Conservation (phyloP, 2,113 vertebrate species). For the Chloebia gouldiae region DNA sequence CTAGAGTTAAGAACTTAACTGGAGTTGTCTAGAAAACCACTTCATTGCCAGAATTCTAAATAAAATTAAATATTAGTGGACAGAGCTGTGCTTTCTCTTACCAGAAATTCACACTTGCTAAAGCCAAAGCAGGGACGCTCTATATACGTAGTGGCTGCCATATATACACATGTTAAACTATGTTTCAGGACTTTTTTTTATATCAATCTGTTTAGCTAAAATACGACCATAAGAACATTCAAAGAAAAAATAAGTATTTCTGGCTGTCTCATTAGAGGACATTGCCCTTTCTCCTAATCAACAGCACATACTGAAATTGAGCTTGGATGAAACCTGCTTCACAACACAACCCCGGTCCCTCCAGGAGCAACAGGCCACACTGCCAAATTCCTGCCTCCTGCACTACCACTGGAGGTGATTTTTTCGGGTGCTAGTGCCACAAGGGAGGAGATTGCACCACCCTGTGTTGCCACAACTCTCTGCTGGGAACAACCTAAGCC, state of each 20-base stretch:
- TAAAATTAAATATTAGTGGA: not conserved
- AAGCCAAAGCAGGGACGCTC: not conserved
- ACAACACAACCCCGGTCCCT: accelerated
- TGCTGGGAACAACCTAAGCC: not conserved
- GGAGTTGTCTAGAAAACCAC: not conserved
- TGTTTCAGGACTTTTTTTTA: not conserved
- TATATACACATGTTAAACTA: not conserved
- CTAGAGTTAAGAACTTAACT: not conserved
- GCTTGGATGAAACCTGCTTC: not conserved
- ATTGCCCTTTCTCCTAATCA: not conserved
- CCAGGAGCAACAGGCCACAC: not conserved
- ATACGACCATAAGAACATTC: not conserved
- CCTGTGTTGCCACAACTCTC: not conserved
- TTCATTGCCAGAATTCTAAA: not conserved
- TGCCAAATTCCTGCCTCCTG: not conserved
- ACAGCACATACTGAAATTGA: not conserved
- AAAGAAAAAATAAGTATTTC: not conserved
- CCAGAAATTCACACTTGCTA: not conserved
- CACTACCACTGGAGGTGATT: not conserved
- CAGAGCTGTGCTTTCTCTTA: not conserved
- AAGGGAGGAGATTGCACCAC: not conserved
- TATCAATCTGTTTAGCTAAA: not conserved
- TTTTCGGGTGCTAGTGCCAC: not conserved
- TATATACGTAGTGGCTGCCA: not conserved
- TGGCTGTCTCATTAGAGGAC: not conserved